These are phyloP conservation scores for Perizoma affinitatum DNA, from an alignment of 2,888 invertebrate species.

Conservation along the genomic window DNA sequence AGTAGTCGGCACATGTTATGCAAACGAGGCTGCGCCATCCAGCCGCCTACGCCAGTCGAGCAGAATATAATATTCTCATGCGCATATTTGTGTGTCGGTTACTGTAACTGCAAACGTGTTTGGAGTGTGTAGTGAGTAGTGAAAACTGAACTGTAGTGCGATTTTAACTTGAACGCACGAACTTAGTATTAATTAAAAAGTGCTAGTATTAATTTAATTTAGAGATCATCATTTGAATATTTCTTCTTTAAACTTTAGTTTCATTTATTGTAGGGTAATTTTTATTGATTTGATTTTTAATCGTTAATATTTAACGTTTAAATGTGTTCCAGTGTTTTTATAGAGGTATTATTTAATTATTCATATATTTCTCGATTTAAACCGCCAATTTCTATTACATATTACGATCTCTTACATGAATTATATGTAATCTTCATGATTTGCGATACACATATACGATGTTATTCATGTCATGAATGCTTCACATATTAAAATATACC, in stretches of 20 bases:
- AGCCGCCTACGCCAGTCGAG: neutral
- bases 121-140: constrained; percentile 6
- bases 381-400: constrained; percentile 11
- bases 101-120: neutral
- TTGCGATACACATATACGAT: neutral
- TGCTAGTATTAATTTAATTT: constrained; percentile 3
- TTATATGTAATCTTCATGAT: neutral
- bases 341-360: constrained; percentile 9
- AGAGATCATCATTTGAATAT: neutral
- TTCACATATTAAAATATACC: constrained; percentile 13
- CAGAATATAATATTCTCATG: neutral
- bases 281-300: constrained; percentile 1
- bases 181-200: constrained; percentile 8
- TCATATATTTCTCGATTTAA: constrained; percentile 5
- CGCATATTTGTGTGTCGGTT: neutral
- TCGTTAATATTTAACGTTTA: constrained; percentile 1
- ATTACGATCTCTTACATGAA: constrained; percentile 1
- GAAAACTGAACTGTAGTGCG: constrained; percentile 8
- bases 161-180: constrained; percentile 7
- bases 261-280: constrained; percentile 7
- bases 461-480: neutral
- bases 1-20: too few species aligned
- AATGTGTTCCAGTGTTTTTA: constrained; percentile 13
- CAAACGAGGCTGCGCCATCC: neutral
- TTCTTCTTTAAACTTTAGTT: constrained; percentile 9